Evolutionary conservation across 2,888 invertebrate species (phyloP).

Genomic region (Habroteleia sp.): DNA sequence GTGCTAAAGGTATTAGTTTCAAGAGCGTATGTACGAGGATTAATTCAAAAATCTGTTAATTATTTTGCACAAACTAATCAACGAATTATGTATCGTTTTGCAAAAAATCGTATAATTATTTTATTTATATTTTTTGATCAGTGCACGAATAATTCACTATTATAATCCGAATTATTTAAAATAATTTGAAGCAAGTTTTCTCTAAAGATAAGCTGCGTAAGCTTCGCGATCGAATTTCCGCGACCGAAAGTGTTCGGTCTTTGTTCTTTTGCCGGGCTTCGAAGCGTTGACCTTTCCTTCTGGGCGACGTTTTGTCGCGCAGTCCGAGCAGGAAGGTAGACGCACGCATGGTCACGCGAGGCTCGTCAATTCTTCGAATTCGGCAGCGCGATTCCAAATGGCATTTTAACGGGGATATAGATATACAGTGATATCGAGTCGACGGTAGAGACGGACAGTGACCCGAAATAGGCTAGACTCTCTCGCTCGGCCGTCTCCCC

Average conservation of each 20-base stretch:
- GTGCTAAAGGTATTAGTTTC: too few species aligned
- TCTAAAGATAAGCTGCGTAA: slow-evolving; percentile 23
- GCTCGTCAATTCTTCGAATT: slow-evolving; percentile 56
- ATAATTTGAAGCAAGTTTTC: too few species aligned
- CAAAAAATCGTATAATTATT: too few species aligned
- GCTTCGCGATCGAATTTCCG: slow-evolving; percentile 24
- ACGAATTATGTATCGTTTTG: too few species aligned
- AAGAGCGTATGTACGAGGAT: too few species aligned
- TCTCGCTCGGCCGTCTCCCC: slow-evolving; percentile 35
- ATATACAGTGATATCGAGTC: slow-evolving; percentile 16
- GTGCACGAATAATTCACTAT: too few species aligned
- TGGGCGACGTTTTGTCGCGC: slow-evolving; percentile 46
- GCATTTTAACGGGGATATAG: slow-evolving; percentile 16
- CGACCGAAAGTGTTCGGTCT: slow-evolving; percentile 24
- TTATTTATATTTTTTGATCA: too few species aligned
- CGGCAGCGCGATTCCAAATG: slow-evolving; percentile 31
- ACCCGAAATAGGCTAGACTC: slow-evolving; percentile 72
- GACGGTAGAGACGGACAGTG: slow-evolving; percentile 69
- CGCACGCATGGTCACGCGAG: slow-evolving; percentile 41
- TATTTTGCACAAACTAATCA: too few species aligned
- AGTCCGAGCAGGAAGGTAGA: slow-evolving; percentile 14
- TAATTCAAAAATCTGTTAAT: too few species aligned
- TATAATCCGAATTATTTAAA: too few species aligned
- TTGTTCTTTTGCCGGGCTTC: slow-evolving; percentile 33
- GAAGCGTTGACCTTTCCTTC: slow-evolving; percentile 46